Conservation (phyloP, 2,113 vertebrate genomes). For the Sigmodon hispidus region DNA sequence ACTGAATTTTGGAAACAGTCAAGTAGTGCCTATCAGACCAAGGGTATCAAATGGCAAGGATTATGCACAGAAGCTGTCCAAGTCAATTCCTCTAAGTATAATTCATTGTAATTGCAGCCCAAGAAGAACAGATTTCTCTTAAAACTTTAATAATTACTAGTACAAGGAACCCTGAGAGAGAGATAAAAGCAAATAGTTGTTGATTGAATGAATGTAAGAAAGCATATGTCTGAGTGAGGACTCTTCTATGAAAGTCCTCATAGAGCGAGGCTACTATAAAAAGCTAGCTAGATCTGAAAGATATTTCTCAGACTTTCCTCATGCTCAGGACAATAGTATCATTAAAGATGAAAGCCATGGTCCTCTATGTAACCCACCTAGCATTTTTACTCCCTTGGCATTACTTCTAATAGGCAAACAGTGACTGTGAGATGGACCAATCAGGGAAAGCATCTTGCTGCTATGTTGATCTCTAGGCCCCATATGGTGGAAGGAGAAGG, state of each 20-base stretch:
- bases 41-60: neutral
- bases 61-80: rapidly evolving
- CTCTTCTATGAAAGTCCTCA: no score
- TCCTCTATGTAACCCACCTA: neutral
- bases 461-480: neutral
- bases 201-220: neutral
- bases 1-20: conserved; percentile 5
- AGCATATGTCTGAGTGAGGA: neutral
- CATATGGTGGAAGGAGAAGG: neutral
- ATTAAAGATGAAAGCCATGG: neutral
- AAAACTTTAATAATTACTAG: neutral
- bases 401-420: neutral
- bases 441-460: neutral
- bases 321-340: neutral
- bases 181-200: neutral
- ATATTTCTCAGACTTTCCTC: neutral
- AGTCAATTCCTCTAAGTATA: neutral
- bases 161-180: neutral
- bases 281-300: neutral
- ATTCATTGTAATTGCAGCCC: neutral
- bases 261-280: neutral
- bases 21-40: neutral
- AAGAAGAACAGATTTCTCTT: neutral
- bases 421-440: neutral
- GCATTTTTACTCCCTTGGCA: neutral